phyloP scores from a whole-genome alignment of 2,888 invertebrate species.

The Nemapogon koenigi region DNA sequence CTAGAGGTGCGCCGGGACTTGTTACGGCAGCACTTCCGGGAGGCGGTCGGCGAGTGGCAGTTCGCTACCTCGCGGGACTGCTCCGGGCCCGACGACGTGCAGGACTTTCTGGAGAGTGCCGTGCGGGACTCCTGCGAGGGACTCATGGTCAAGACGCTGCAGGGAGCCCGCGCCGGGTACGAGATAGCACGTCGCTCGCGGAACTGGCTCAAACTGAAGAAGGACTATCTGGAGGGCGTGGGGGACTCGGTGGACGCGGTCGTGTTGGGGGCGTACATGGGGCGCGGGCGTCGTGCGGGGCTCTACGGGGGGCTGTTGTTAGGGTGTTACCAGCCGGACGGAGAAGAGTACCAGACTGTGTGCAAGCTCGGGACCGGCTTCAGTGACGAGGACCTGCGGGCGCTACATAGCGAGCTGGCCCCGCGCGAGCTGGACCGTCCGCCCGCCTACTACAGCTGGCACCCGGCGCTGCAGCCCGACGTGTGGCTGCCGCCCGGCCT shows the following conservation, averaged over 20 bases:
- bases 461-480: conserved; percentile 77
- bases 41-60: conserved; percentile 74
- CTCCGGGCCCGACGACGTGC: conserved; percentile 86
- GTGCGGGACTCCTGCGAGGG: conserved; percentile 96
- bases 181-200: conserved; percentile 95
- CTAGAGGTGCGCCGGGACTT: conserved; percentile 77
- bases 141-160: conserved; percentile 96
- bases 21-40: conserved; percentile 73
- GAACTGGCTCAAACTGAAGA: conserved; percentile 96
- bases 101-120: conserved; percentile 92
- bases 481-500: conserved; percentile 87
- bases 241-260: conserved; percentile 97
- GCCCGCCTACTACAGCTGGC: conserved; percentile 76
- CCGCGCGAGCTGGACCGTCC: conserved; percentile 76
- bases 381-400: conserved; percentile 85
- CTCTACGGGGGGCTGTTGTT: conserved; percentile 94
- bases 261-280: conserved; percentile 93
- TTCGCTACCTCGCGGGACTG: conserved; percentile 89
- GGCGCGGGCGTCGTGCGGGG: conserved; percentile 92
- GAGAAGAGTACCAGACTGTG: conserved; percentile 85
- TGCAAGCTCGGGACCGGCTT: conserved; percentile 91
- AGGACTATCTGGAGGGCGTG: conserved; percentile 95
- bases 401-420: conserved; percentile 78
- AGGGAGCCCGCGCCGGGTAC: conserved; percentile 84
- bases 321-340: conserved; percentile 88